phyloP scores from a whole-genome alignment of 1,140 invertebrate species.

The Drosophila arizonae region DNA sequence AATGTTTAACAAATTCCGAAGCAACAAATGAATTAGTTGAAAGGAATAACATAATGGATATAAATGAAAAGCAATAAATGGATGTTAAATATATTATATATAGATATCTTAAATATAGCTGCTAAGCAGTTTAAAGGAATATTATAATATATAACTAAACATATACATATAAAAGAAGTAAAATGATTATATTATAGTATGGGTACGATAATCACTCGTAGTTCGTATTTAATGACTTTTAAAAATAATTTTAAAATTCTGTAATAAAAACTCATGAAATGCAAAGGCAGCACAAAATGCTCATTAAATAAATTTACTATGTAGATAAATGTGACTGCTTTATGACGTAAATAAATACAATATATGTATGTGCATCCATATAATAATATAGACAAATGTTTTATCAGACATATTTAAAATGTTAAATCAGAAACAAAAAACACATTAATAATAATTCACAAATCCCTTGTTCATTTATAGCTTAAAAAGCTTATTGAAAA shows the following conservation, averaged over 20 bases:
- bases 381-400: background rate
- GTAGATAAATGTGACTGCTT: too few species aligned
- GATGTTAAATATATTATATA: background rate
- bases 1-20: background rate
- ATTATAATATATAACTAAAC: too few species aligned
- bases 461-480: slow-evolving; percentile 24
- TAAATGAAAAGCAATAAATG: background rate
- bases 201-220: too few species aligned
- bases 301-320: too few species aligned
- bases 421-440: background rate
- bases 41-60: background rate
- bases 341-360: background rate
- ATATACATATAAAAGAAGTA: too few species aligned
- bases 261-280: too few species aligned
- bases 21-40: background rate
- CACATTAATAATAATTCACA: slow-evolving; percentile 1
- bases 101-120: too few species aligned
- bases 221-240: too few species aligned
- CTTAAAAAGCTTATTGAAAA: slow-evolving; percentile 5
- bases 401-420: background rate
- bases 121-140: too few species aligned
- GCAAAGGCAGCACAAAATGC: too few species aligned
- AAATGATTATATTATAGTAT: too few species aligned
- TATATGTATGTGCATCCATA: background rate
- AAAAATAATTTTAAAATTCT: too few species aligned